Percentiles rank a stretch among this genome's conserved stretches.
These are phyloP conservation scores for Grammomys dolichurus DNA, from an alignment of 2,113 vertebrate species.

Conservation along the genomic window DNA sequence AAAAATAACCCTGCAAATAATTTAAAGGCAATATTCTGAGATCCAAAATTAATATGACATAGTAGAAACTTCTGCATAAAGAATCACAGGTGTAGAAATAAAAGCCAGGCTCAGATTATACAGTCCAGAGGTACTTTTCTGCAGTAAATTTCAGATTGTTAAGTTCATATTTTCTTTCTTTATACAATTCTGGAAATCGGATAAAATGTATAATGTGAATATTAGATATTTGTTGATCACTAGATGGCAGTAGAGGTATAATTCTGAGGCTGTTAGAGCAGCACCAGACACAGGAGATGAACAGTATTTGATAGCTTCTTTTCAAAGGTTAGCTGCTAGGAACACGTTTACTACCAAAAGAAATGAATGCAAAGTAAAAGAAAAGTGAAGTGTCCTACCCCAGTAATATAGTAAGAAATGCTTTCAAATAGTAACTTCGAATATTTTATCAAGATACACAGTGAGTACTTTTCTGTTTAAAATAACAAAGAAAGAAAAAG, in stretches of 20 bases:
- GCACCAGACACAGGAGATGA: background rate
- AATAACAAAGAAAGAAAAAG: slow-evolving; percentile 63
- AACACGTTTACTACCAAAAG: slow-evolving; percentile 55
- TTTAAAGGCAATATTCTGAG: background rate
- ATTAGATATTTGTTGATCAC: slow-evolving; percentile 48
- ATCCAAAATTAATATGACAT: background rate
- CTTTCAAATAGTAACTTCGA: slow-evolving; percentile 77
- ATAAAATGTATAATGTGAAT: fast-evolving
- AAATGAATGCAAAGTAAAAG: slow-evolving; percentile 60
- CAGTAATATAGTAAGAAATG: slow-evolving; percentile 44
- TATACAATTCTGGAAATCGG: background rate
- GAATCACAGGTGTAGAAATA: background rate
- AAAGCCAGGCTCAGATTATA: background rate
- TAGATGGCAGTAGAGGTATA: slow-evolving; percentile 88
- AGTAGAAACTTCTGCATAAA: background rate
- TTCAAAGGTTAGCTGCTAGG: slow-evolving; percentile 80
- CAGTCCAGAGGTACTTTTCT: background rate
- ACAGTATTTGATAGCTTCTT: slow-evolving; percentile 63
- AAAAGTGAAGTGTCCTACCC: slow-evolving; percentile 31
- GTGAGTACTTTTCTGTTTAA: slow-evolving; percentile 59
- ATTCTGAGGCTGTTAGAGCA: background rate
- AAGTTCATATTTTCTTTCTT: background rate
- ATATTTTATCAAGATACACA: slow-evolving; percentile 60
- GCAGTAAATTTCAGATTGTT: background rate
- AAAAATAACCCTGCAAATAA: background rate